These are phyloP conservation scores for Petroica traversi DNA, from an alignment of 2,113 vertebrate species.

Conservation along the genomic window DNA sequence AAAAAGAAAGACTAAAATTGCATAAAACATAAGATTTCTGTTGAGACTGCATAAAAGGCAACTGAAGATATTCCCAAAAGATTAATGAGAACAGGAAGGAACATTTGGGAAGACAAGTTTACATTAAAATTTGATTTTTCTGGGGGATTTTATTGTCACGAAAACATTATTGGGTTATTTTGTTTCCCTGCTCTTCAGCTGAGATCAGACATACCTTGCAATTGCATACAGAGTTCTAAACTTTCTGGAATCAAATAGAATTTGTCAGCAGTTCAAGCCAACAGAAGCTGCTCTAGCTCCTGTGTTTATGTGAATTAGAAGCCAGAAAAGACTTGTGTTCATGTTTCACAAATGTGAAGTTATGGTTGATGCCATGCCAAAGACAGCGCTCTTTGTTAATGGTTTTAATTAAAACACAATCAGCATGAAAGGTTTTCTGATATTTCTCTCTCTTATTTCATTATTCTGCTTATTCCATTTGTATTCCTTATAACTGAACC, in stretches of 20 bases:
- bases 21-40: not conserved
- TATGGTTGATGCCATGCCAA: conserved; percentile 10
- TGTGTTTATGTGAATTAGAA: not conserved
- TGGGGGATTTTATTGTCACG: not conserved
- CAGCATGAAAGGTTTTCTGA: not conserved
- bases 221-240: conserved; percentile 18
- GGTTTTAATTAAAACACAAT: conserved; percentile 28
- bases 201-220: not conserved
- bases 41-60: not conserved
- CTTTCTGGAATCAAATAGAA: not conserved
- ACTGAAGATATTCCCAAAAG: not conserved
- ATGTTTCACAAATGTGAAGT: not conserved
- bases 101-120: not conserved
- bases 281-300: not conserved
- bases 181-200: not conserved
- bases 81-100: not conserved
- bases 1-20: not conserved
- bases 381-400: not conserved
- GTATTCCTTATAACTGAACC: not conserved
- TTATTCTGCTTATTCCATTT: not conserved
- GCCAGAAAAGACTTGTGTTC: not conserved
- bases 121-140: not conserved
- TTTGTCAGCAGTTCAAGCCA: conserved; percentile 4
- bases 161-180: not conserved
- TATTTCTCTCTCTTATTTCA: not conserved